Evolutionary conservation across 2,797 vertebrate genomes (phyloP), one percentile per base, ranked within the genome.

Genomic region (Melanotaenia pygmaea): DNA sequence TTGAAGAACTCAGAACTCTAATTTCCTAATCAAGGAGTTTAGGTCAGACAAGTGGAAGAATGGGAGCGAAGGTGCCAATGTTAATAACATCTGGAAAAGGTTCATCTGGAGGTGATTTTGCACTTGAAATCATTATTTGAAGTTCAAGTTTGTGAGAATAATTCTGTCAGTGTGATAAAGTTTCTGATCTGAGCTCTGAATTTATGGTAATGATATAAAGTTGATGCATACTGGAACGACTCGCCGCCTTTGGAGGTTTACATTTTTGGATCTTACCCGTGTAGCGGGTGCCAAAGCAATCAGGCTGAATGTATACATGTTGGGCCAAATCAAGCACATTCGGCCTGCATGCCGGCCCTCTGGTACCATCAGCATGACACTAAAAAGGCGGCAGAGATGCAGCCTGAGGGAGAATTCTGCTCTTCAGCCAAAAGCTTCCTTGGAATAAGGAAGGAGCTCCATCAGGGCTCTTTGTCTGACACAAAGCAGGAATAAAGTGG

Each of bases 271-370:
- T 34, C 5, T 4, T 62, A 53, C 13, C 63, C 5, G 12, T 8
- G 1, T 5, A 54, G 24, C 60, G 4, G 1, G 38, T 50, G 76
- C 66, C 54, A 81, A 79, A 64, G 58, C n/a, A 56, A 58, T 51
- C 3, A 0, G 45, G 32, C 20, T 14, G 5, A 61, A 57, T 0
- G 1, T 40, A 32, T 3, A 50, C 3, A 2, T n/a, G 50, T 8
- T 32, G 30, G n/a, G 66, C 66, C 66, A 65, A 76, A 63, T 43
- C 35, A 68, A 71, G 57, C 76, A 50, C 35, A 24, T 18, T 26
- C 43, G 4, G 10, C 63, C 20, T 8, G 51, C 7, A 12, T 2
- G 53, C 54, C 12, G 40, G 37, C 32, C 50, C 56, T 37, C 35
- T 14, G 59, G 26, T 38, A 3, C n/a, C 14, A 38, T 69, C n/a